phyloP scores from a whole-genome alignment of 2,888 invertebrate genomes.

The Himalopsyche anomala region DNA sequence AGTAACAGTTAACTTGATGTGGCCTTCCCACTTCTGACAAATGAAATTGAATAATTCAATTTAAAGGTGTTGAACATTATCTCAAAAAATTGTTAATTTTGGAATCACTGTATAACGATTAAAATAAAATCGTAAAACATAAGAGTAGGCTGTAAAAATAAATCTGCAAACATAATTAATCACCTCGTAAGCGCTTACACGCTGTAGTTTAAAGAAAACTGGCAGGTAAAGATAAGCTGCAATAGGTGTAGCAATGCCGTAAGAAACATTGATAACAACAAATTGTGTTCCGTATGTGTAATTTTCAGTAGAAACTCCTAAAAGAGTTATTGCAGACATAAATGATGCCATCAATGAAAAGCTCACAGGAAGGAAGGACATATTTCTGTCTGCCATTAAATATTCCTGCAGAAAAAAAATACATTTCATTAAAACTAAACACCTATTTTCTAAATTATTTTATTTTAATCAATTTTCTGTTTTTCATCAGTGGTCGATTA shows the following conservation, averaged over 20 bases:
- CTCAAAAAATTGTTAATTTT: too few species aligned
- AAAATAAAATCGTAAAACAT: neutral
- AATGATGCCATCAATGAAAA: slow-evolving; percentile 96
- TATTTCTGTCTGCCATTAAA: slow-evolving; percentile 87
- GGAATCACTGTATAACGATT: neutral
- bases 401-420: slow-evolving; percentile 81
- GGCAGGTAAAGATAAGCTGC: slow-evolving; percentile 88
- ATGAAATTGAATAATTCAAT: too few species aligned
- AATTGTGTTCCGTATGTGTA: slow-evolving; percentile 91
- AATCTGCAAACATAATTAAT: slow-evolving; percentile 27
- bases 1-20: too few species aligned
- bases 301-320: slow-evolving; percentile 93
- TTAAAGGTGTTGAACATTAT: too few species aligned
- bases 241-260: slow-evolving; percentile 86
- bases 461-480: neutral
- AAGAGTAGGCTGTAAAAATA: neutral
- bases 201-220: slow-evolving; percentile 89
- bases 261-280: slow-evolving; percentile 85
- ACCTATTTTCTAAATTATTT: too few species aligned
- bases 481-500: neutral
- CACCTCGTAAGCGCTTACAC: slow-evolving; percentile 93
- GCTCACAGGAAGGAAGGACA: slow-evolving; percentile 88
- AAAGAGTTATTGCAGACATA: slow-evolving; percentile 91
- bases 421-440: neutral
- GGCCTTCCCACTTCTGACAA: too few species aligned